Conservation (phyloP, 2,888 invertebrate species). For the Troilus luridus region DNA sequence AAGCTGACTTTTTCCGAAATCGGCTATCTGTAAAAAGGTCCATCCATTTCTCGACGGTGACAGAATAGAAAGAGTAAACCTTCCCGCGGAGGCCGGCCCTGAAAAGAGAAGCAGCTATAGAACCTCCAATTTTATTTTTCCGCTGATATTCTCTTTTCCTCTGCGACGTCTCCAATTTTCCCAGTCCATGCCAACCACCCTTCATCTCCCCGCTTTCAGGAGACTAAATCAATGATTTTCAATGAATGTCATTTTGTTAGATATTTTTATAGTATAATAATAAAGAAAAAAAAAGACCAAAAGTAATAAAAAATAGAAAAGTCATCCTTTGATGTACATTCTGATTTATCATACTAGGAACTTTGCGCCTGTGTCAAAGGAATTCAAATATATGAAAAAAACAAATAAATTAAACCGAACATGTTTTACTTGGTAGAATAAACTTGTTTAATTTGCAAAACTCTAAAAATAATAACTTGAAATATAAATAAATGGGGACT, state of each 20-base stretch:
- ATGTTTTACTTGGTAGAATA: too few species aligned
- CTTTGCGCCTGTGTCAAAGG: neutral
- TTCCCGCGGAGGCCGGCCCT: neutral
- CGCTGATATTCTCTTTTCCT: slow-evolving; percentile 44
- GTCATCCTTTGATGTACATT: neutral
- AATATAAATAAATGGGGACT: too few species aligned
- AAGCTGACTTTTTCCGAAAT: neutral
- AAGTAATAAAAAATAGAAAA: neutral
- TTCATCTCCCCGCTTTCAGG: neutral
- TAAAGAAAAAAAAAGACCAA: neutral
- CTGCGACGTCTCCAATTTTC: slow-evolving; percentile 13
- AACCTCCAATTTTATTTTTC: slow-evolving; percentile 43
- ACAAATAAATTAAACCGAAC: too few species aligned
- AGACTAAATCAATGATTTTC: neutral
- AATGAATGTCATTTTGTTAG: neutral
- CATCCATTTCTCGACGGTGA: slow-evolving; percentile 10
- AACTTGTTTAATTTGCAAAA: too few species aligned
- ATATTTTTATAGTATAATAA: neutral
- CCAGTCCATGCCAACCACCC: neutral
- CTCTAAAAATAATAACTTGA: too few species aligned
- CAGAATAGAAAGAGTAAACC: slow-evolving; percentile 2
- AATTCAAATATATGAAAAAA: neutral
- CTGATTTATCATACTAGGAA: neutral
- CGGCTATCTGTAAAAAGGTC: neutral
- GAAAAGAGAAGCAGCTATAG: slow-evolving; percentile 31